A percentile compares a stretch with the other conserved stretches of the same genome.
These are phyloP conservation scores for Andrena bicolor DNA, from an alignment of 2,888 invertebrate genomes.

Conservation along the genomic window DNA sequence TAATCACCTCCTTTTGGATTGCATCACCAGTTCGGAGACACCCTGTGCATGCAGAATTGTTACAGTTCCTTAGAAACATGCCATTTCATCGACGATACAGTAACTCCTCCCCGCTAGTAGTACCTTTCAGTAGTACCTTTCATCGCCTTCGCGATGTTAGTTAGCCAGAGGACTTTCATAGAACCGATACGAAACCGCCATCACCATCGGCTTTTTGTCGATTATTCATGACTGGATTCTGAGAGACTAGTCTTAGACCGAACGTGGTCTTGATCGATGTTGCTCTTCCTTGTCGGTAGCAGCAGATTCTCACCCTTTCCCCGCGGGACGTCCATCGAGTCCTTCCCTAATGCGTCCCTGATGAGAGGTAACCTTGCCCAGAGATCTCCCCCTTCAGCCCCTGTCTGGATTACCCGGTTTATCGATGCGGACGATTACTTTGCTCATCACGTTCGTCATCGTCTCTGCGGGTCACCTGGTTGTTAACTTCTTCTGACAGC, in stretches of 20 bases:
- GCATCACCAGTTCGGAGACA: too few species aligned
- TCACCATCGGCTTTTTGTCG: slow-evolving; percentile 40
- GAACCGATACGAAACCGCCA: slow-evolving; percentile 35
- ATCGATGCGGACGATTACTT: slow-evolving; percentile 73
- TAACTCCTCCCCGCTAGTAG: not conserved
- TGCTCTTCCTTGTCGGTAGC: slow-evolving; percentile 67
- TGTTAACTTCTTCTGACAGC: slow-evolving; percentile 64
- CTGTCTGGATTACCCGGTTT: slow-evolving; percentile 66
- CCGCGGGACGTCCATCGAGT: slow-evolving; percentile 69
- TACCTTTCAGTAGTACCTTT: too few species aligned
- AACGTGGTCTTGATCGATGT: slow-evolving; percentile 68
- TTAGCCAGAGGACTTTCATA: not conserved
- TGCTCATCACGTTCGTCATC: slow-evolving; percentile 74
- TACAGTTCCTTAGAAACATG: not conserved
- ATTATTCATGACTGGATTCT: slow-evolving; percentile 48
- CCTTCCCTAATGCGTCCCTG: slow-evolving; percentile 72
- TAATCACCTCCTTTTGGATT: too few species aligned
- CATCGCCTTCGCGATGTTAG: not conserved
- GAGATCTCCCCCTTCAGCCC: slow-evolving; percentile 37
- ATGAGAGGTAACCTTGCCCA: slow-evolving; percentile 67
- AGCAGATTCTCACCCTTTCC: slow-evolving; percentile 69
- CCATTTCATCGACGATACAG: slow-evolving; percentile 6
- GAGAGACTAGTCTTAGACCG: slow-evolving; percentile 43
- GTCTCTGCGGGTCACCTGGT: slow-evolving; percentile 73
- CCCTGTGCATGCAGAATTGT: slow-evolving; percentile 7